phyloP scores from a whole-genome alignment of 2,113 vertebrate genomes.

The Centropristis striata region DNA sequence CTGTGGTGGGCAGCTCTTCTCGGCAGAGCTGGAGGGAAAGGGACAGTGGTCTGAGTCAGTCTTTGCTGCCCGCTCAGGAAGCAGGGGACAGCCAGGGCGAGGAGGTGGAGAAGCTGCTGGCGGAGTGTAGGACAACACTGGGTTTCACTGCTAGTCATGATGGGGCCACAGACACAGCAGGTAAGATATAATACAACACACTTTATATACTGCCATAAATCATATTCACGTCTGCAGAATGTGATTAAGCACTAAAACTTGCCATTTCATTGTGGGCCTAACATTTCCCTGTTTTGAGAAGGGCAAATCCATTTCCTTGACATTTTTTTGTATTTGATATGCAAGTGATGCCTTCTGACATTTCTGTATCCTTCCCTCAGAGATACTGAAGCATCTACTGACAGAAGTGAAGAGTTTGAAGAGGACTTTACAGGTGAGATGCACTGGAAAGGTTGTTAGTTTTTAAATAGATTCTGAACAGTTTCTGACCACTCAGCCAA shows the following conservation, averaged over 20 bases:
- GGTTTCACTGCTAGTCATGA: constrained; percentile 55
- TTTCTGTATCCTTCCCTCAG: constrained; percentile 69
- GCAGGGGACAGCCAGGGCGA: constrained; percentile 33
- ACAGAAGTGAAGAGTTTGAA: constrained; percentile 79
- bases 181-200: constrained; percentile 56
- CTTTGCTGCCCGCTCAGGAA: constrained; percentile 27
- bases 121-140: constrained; percentile 75
- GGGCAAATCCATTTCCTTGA: constrained; percentile 40
- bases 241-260: not conserved
- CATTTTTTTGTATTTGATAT: constrained; percentile 45
- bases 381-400: constrained; percentile 79
- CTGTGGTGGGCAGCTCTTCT: constrained; percentile 32
- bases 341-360: constrained; percentile 43
- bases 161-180: constrained; percentile 54
- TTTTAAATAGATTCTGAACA: not conserved
- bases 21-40: constrained; percentile 60
- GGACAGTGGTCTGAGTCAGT: constrained; percentile 73
- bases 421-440: constrained; percentile 80
- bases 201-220: not conserved
- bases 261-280: constrained; percentile 3
- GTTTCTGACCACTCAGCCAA: not conserved
- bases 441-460: not conserved
- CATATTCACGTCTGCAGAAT: not conserved
- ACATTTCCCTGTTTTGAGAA: constrained; percentile 27
- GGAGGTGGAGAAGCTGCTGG: constrained; percentile 74